Base-by-base conservation (phyloP, 1,140 invertebrate genomes). In the Palaemon carinicauda region DNA sequence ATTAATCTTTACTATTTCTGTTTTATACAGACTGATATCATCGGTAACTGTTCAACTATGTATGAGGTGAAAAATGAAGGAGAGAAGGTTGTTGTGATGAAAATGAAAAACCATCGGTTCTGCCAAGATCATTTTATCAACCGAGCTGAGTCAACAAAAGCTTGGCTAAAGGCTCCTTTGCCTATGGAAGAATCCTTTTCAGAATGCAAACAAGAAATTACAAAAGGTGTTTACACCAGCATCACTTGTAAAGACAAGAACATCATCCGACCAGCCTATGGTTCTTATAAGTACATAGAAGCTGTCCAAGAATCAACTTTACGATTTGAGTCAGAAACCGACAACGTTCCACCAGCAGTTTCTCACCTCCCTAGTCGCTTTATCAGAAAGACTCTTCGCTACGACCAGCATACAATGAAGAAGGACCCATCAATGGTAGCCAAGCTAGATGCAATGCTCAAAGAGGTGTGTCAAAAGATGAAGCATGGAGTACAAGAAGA, bases 41-140 rank as follows among this genome's bases (percentile, higher is more conserved):
- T 86, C 0, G 84, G 84, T 15, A 60, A 56, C 19, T 86, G 84
- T 14, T 75, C 84, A 15, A 86, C 84, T 10, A 50, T 27, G 27
- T 86, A 86, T 33, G 31, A 69, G n/a, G 31, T 86, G n/a, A 21
- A 78, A n/a, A 24, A 41, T 12, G 84, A 79, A n/a, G 56, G 33
- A 56, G 75, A 56, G 5, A 31, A 53, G 14, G 54, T 86, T 79
- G 29, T 79, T 41, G 75, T 86, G 3, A 65, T 24, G 15, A 78
- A 79, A 51, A 27, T 60, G 24, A 86, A 86, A 53, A 71, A 86
- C 71, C 84, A 86, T 56, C 84, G 77, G 3, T 31, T 51, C 19
- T 86, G 84, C 56, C 79, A 41, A 41, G 41, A 41, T 41, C 41
- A 1, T 41, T 41, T 9, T 7, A 12, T 7, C 12, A 41, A 41